Conservation (phyloP, 2,113 vertebrate species). For the Nibea coibor region DNA sequence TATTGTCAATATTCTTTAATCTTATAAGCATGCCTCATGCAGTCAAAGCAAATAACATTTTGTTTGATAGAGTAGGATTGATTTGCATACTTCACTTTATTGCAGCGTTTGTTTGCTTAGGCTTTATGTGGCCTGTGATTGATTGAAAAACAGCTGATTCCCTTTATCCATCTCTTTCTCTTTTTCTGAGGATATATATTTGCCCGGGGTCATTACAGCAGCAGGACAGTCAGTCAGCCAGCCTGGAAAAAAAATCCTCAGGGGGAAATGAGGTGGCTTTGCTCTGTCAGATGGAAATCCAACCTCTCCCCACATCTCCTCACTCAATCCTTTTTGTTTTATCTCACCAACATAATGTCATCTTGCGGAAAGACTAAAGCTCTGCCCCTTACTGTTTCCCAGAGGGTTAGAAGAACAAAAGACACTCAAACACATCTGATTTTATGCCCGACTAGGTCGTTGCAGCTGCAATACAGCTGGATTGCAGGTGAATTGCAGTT, state of each 20-base stretch:
- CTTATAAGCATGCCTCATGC: neutral
- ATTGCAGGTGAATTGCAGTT: slow-evolving; percentile 57
- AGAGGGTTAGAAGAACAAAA: slow-evolving; percentile 34
- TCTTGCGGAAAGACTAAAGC: slow-evolving; percentile 19
- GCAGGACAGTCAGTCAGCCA: slow-evolving; percentile 37
- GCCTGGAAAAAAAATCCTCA: slow-evolving; percentile 35
- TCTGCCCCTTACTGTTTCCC: slow-evolving; percentile 28
- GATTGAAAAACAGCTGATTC: slow-evolving; percentile 28
- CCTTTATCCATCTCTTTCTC: slow-evolving; percentile 13
- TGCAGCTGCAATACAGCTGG: slow-evolving; percentile 21
- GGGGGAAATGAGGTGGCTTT: slow-evolving; percentile 58
- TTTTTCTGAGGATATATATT: slow-evolving; percentile 43
- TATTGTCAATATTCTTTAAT: neutral
- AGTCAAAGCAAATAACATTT: neutral
- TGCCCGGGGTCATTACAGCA: slow-evolving; percentile 48
- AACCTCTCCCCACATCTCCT: slow-evolving; percentile 1
- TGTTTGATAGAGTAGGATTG: neutral
- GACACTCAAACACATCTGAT: slow-evolving; percentile 46
- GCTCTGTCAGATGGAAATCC: slow-evolving; percentile 48
- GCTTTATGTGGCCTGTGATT: neutral
- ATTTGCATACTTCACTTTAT: neutral
- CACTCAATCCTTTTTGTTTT: slow-evolving; percentile 54
- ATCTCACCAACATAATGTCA: slow-evolving; percentile 48
- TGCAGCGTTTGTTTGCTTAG: neutral
- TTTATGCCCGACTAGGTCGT: slow-evolving; percentile 38